phyloP scores from a whole-genome alignment of 2,797 vertebrate species.

The Dermochelys coriacea region DNA sequence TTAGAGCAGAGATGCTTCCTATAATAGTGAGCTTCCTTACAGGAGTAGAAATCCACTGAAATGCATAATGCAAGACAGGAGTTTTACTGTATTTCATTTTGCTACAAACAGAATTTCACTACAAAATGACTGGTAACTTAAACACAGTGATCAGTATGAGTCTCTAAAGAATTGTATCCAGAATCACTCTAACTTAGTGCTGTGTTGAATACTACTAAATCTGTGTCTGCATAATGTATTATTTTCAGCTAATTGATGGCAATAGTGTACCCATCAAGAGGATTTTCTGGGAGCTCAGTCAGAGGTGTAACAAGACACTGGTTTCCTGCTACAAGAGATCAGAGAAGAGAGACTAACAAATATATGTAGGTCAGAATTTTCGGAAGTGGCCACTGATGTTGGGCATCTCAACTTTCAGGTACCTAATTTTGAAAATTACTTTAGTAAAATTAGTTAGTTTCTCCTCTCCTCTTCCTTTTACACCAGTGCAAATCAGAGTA shows the following conservation, averaged over 20 bases:
- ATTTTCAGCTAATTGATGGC: not conserved
- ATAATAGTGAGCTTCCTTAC: not conserved
- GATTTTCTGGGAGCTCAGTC: not conserved
- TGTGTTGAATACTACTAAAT: not conserved
- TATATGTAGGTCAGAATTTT: not conserved
- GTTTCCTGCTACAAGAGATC: not conserved
- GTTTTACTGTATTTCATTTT: not conserved
- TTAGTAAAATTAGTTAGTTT: not conserved
- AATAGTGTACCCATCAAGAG: not conserved
- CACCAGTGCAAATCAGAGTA: not conserved
- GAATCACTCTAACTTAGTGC: not conserved
- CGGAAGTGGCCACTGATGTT: not conserved
- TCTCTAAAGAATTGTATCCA: not conserved
- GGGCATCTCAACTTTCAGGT: not conserved
- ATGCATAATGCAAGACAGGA: accelerated
- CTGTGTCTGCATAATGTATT: not conserved
- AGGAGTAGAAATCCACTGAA: not conserved
- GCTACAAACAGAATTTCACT: not conserved
- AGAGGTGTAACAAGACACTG: not conserved
- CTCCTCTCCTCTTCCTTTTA: not conserved
- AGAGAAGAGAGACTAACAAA: not conserved
- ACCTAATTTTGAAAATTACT: not conserved
- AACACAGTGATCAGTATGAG: not conserved
- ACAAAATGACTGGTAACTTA: not conserved
- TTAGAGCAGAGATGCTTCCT: not conserved